A percentile compares a stretch with the other conserved stretches of the same genome.
phyloP scores from a whole-genome alignment of 2,888 invertebrate species.

The Chirona hameri region DNA sequence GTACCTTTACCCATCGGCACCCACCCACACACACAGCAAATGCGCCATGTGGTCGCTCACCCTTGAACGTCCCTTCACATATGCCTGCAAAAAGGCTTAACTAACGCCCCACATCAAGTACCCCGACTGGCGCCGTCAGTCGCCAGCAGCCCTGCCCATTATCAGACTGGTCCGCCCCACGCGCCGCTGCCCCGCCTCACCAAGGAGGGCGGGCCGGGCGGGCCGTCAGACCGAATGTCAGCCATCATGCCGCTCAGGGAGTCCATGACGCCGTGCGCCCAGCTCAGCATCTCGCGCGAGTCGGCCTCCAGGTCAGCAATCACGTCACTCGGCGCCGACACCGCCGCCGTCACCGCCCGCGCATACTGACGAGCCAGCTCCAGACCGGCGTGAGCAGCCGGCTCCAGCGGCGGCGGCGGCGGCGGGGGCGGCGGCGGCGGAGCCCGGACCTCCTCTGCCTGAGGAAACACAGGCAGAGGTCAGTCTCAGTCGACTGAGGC shows the following conservation, averaged over 20 bases:
- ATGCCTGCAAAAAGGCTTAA: no score
- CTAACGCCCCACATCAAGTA: no score
- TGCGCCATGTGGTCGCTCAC: no score
- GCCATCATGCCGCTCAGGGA: neutral
- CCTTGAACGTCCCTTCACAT: no score
- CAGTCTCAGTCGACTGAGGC: slow-evolving; percentile 41
- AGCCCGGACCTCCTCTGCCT: slow-evolving; percentile 39
- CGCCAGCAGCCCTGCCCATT: neutral
- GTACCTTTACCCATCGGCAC: no score
- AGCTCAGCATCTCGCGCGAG: slow-evolving; percentile 13
- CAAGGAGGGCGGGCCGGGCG: neutral
- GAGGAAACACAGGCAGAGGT: slow-evolving; percentile 39
- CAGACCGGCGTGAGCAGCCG: slow-evolving; percentile 29
- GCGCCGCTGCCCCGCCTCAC: neutral
- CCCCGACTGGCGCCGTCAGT: no score
- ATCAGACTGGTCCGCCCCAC: neutral
- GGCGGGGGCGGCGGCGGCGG: slow-evolving; percentile 48
- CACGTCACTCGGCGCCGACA: neutral
- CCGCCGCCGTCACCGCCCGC: slow-evolving; percentile 31
- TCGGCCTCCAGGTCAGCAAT: slow-evolving; percentile 23
- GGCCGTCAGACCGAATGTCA: neutral
- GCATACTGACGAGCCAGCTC: slow-evolving; percentile 35
- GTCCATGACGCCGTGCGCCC: slow-evolving; percentile 23
- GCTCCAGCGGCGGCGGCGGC: slow-evolving; percentile 44
- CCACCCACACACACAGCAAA: no score